Evolutionary conservation across 2,113 vertebrate genomes (phyloP).

Genomic region (Castor canadensis): DNA sequence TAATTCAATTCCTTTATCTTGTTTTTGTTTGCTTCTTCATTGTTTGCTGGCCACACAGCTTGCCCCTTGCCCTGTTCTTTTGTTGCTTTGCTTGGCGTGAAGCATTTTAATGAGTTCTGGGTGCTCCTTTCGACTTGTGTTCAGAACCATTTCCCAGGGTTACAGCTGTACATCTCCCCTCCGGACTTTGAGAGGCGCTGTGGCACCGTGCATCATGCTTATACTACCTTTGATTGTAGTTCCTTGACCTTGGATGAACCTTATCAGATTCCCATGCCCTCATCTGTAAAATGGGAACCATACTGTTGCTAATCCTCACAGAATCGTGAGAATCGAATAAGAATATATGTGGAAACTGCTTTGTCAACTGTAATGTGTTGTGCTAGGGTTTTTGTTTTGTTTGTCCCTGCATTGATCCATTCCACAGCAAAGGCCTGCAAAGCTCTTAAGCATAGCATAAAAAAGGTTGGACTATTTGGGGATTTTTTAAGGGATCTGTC

Average conservation of each 20-base stretch:
- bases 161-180: neutral
- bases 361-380: neutral
- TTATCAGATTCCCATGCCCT: neutral
- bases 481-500: neutral
- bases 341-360: neutral
- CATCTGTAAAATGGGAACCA: conserved; percentile 65
- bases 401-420: no score
- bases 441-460: neutral
- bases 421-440: neutral
- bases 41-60: neutral
- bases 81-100: neutral
- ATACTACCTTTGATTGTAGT: neutral
- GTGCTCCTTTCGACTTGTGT: neutral
- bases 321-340: neutral
- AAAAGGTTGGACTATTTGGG: neutral
- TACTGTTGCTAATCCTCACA: neutral
- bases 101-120: neutral
- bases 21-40: conserved; percentile 32
- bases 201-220: neutral
- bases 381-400: neutral
- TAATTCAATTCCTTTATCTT: conserved; percentile 2
- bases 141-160: neutral
- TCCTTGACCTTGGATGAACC: neutral
- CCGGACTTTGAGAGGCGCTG: conserved; percentile 67
- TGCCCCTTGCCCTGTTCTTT: neutral